Base-by-base conservation (phyloP, 2,113 vertebrate genomes). In the Hyaena hyaena region DNA sequence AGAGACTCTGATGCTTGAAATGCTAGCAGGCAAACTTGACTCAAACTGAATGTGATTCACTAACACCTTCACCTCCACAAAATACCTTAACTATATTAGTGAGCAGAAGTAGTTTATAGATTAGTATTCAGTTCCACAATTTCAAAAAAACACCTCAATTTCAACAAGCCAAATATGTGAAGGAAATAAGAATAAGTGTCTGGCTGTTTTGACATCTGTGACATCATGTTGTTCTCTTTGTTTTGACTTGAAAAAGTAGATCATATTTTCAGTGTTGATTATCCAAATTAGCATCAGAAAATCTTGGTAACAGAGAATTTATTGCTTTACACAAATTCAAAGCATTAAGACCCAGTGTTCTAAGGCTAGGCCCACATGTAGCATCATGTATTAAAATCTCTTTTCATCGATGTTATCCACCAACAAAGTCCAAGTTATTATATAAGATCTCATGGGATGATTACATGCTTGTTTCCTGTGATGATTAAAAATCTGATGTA, bases 181-280 rank as follows among this genome's bases (percentile, higher is more conserved):
- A 80, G 19, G 77, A 53, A 93, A 96, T 86, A 89, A 97, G 68
- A 95, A 95, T 96, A 98, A 97, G 94, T 95, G 28, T 93, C 81
- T 96, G 79, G 83, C 81, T 83, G 92, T 93, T 97, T 96, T 98
- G 95, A 97, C 92, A 97, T 97, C 71, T 76, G 48, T 0, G 0
- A 90, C 65, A 97, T 98, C 77, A 63, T 45, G 65, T 97, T 98
- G 66, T 71, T 96, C 53, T 88, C 86, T 98, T 76, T 95, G 68
- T 94, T 98, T 95, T 97, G 97, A 96, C 97, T 95, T 33, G 17
- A 82, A 96, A 97, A 94, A 96, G 86, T 55, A 33, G 45, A 97
- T 95, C 4, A n/a, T 92, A 88, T 98, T 94, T 97, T 85, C 88
- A 96, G 74, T 86, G 39, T 68, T 95, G 31, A 7, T 98, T 98